Base-by-base conservation (phyloP, 2,797 vertebrate species). In the Cyprinodon diabolis region DNA sequence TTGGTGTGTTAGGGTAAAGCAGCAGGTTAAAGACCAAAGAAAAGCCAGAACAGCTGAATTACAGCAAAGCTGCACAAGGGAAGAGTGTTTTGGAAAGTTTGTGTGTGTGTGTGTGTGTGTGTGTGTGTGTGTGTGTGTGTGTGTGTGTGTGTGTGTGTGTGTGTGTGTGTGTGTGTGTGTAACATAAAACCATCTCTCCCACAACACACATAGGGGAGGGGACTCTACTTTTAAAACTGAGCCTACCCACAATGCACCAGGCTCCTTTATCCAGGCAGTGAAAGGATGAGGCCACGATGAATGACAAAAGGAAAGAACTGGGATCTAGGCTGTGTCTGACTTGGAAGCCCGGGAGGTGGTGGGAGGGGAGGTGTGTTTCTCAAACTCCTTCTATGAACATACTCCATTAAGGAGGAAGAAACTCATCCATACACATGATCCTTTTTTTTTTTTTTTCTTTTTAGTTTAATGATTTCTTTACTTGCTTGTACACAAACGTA, bases 381-480 rank as follows among this genome's bases (percentile, higher is more conserved):
- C 68, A 80, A 82, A 83, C 77, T 75, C 82, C 89, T 87, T 86
- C 86, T 87, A 87, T 84, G 83, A 79, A 65, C 21, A 86, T 86
- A 90, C 75, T 83, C 78, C 72, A 86, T 69, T n/a, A 58, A 19
- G 67, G 68, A 81, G 72, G 78, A 91, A 90, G 67, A 90, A 92
- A 90, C 49, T 68, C 80, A 87, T 90, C 78, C 88, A 86, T 84
- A 90, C 86, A 88, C 91, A 72, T 49, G 82, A 69, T 52, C 35
- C 74, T 48, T 68, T 68, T 30, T 19, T 49, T 48, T 48, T 74
- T 25, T 67, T 67, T 67, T 21, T 37, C 37, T 68, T 68, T 81
- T 93, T 89, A 91, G 92, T 95, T 96, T 95, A 95, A 95, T 95
- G 93, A 93, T 96, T 95, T 95, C 93, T 95, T 95, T 95, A 96